Base-by-base conservation (phyloP, 2,797 vertebrate species). In the Selene dorsalis region DNA sequence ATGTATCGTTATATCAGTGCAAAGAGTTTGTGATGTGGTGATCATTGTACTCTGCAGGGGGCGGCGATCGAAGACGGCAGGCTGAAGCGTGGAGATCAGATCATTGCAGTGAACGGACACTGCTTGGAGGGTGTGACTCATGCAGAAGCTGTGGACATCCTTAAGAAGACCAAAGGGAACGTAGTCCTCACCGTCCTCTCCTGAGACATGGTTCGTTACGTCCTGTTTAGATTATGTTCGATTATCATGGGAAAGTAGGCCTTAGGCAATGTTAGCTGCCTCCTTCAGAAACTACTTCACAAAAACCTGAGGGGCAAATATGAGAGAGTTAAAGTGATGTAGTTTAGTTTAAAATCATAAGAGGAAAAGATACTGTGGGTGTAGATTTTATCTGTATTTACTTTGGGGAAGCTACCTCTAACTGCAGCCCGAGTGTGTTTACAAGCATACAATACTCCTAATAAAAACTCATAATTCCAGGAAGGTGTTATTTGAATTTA, bases 71-170 rank as follows among this genome's bases (percentile, higher is more conserved):
- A 97, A 92, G 97, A 98, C 13, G 96, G 97, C 57, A 93, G 93
- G 56, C 92, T 99, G 55, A 96, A 96, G 84, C 92, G 94, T 2
- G 97, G 97, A 0, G 97, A 99, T 92, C 97, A 98, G 90, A 97
- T 99, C 82, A 95, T 98, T 53, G 96, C 96, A 47, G 97, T 98
- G 86, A 98, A 98, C 4, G 96, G 97, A 57, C 96, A 95, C 85
- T 96, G 95, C 74, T 95, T 98, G 84, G 96, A 98, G 90, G 96
- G 96, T 0, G 95, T 96, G 50, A 97, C 96, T 68, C 96, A 97
- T 1, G 95, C 97, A 45, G 96, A 98, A 87, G 97, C 97, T 0
- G 96, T 98, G 69, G 94, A 96, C 86, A 94, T 97, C 87, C 94
- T 98, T 59, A 98, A 97, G 91, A 95, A 94, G 86, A 96, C 96